A percentile compares a stretch with the other conserved stretches of the same genome.
phyloP scores from a whole-genome alignment of 2,113 vertebrate species.

The Archocentrus centrarchus region DNA sequence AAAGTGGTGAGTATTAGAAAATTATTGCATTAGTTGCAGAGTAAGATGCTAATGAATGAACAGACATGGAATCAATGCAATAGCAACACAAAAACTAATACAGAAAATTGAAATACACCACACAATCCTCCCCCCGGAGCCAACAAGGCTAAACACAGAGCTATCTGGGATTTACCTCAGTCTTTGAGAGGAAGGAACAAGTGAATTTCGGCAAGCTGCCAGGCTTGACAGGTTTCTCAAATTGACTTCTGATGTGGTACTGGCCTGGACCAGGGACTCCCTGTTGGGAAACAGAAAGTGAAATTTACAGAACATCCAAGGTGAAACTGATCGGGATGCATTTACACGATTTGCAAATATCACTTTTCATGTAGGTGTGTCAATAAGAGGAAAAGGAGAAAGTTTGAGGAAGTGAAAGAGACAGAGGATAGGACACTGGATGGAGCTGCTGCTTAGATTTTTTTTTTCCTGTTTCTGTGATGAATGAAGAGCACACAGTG shows the following conservation, averaged over 20 bases:
- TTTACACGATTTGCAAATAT: slow-evolving; percentile 18
- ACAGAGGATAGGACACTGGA: neutral
- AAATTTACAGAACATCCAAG: slow-evolving; percentile 15
- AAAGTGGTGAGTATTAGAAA: neutral
- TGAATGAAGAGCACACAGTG: neutral
- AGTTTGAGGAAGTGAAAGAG: neutral
- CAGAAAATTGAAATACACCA: neutral
- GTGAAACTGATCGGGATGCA: neutral
- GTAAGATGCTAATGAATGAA: neutral
- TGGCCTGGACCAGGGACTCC: slow-evolving; percentile 75
- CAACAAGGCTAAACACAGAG: neutral
- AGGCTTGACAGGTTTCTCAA: slow-evolving; percentile 57
- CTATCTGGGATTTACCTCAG: slow-evolving; percentile 55
- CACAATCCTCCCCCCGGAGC: neutral
- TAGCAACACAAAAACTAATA: neutral
- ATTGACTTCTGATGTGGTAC: slow-evolving; percentile 74
- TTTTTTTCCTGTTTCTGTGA: neutral
- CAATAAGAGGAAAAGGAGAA: neutral
- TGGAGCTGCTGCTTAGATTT: slow-evolving; percentile 11
- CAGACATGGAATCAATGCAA: neutral
- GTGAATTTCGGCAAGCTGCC: neutral
- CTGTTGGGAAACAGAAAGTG: slow-evolving; percentile 51
- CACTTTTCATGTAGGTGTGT: neutral
- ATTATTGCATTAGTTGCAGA: neutral
- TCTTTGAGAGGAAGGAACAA: slow-evolving; percentile 63